Evolutionary conservation across 2,888 invertebrate species (phyloP).

Genomic region (Idaea aversata): DNA sequence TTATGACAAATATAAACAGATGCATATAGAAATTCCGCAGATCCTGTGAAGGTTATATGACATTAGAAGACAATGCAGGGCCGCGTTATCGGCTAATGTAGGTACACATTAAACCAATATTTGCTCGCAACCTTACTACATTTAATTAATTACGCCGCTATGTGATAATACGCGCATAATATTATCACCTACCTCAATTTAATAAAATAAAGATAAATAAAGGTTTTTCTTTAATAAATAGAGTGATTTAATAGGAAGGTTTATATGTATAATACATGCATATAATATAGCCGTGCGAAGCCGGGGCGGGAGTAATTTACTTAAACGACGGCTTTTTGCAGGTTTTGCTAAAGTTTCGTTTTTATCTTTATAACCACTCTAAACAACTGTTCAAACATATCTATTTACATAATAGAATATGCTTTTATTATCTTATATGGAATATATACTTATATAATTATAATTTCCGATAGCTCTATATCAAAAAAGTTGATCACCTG

Average conservation of each 20-base stretch:
- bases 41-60: slow-evolving; percentile 34
- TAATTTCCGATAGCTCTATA: too few species aligned
- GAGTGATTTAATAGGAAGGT: too few species aligned
- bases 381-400: background rate
- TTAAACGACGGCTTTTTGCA: background rate
- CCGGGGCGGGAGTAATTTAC: background rate
- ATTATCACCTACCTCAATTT: background rate
- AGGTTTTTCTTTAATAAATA: too few species aligned
- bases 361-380: background rate
- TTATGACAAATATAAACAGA: background rate
- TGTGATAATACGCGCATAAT: background rate
- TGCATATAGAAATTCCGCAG: slow-evolving; percentile 32
- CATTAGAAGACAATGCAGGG: slow-evolving; percentile 59
- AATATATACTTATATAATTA: too few species aligned
- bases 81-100: slow-evolving; percentile 49
- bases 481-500: background rate
- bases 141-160: slow-evolving; percentile 27
- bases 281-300: too few species aligned
- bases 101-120: slow-evolving; percentile 47
- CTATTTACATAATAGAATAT: too few species aligned
- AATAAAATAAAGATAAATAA: background rate
- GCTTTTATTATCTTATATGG: too few species aligned
- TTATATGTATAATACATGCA: too few species aligned
- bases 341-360: background rate
- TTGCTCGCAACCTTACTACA: slow-evolving; percentile 56